These are phyloP conservation scores for Phymorhynchus buccinoides DNA, from an alignment of 1,140 invertebrate species.

Conservation along the genomic window DNA sequence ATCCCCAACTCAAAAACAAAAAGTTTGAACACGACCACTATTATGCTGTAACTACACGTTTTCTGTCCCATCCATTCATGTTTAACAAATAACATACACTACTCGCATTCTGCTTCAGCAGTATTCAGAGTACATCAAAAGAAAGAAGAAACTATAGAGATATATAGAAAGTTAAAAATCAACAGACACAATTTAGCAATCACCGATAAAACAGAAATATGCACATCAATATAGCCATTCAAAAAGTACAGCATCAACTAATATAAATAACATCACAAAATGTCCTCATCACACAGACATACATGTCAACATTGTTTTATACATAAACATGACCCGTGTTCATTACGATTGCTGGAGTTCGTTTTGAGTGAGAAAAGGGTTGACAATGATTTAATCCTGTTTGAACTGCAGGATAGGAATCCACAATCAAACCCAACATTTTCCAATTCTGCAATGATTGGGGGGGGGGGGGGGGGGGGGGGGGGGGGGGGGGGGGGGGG, in stretches of 20 bases:
- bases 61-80: too few relatives aligned
- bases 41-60: too few relatives aligned
- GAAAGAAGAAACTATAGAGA: background rate
- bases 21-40: too few relatives aligned
- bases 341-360: conserved; percentile 19
- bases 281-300: background rate
- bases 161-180: background rate
- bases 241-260: background rate
- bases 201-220: conserved; percentile 5
- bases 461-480: too few relatives aligned
- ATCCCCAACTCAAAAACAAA: too few relatives aligned
- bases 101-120: background rate
- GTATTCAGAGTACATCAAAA: conserved; percentile 6
- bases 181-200: background rate
- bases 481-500: too few relatives aligned
- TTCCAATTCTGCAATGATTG: too few relatives aligned
- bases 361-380: conserved; percentile 2
- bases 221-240: conserved; percentile 20
- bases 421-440: background rate
- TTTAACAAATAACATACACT: background rate
- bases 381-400: background rate
- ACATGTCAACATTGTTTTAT: background rate
- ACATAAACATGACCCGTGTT: conserved; percentile 30
- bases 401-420: background rate
- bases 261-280: conserved; percentile 11